Conservation (phyloP, 2,113 vertebrate genomes). For the Daubentonia madagascariensis region DNA sequence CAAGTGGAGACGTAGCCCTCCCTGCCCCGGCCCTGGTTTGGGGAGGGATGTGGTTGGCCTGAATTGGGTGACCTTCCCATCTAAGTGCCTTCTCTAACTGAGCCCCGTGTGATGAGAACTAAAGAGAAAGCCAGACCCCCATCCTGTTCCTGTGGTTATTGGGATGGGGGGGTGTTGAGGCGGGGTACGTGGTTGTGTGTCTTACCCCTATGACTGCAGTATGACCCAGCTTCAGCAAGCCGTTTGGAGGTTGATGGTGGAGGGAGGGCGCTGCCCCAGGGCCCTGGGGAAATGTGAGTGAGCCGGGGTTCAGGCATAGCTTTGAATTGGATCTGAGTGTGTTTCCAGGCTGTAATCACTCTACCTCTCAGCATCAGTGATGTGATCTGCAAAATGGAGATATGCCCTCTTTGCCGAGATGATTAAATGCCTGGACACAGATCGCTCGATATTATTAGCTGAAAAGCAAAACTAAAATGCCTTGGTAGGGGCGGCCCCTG, state of each 20-base stretch:
- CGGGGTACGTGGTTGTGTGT: not conserved
- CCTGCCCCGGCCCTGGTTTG: not conserved
- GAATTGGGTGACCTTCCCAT: slow-evolving; percentile 58
- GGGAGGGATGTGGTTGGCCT: not conserved
- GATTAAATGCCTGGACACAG: not conserved
- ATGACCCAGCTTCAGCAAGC: not conserved
- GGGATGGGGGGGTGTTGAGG: not conserved
- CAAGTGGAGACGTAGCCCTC: not conserved
- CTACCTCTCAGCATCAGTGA: not conserved
- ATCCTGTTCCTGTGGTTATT: slow-evolving; percentile 62
- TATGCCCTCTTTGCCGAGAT: not conserved
- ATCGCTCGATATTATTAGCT: too few species aligned
- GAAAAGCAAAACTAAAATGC: not conserved
- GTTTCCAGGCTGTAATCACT: too few species aligned
- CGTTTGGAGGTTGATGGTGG: too few species aligned
- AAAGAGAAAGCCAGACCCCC: slow-evolving; percentile 65
- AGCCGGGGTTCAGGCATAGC: not conserved
- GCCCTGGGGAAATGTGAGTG: not conserved
- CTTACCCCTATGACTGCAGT: not conserved
- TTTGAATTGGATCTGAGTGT: not conserved
- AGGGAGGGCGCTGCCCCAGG: not conserved
- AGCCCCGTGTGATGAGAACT: slow-evolving; percentile 60
- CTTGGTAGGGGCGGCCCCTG: not conserved
- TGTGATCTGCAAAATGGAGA: not conserved
- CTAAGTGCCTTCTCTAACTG: slow-evolving; percentile 84